Evolutionary conservation across 2,888 invertebrate genomes (phyloP).

Genomic region (Tetheella fluctuosa): DNA sequence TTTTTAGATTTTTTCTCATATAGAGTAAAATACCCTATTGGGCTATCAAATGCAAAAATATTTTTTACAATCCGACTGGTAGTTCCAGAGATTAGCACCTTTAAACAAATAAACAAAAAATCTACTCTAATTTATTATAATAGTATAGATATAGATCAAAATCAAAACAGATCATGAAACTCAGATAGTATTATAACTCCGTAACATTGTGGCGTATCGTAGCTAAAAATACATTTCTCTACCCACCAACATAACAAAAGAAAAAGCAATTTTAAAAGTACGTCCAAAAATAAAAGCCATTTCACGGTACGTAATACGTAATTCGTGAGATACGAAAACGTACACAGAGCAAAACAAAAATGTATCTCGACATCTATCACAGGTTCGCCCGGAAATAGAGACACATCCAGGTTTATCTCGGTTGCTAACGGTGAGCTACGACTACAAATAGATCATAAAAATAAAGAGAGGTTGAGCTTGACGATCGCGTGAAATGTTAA

Average conservation of each 20-base stretch:
- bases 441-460: background rate
- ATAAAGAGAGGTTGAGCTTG: background rate
- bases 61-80: no score
- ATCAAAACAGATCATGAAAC: no score
- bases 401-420: background rate
- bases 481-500: no score
- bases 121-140: no score
- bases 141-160: no score
- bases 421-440: background rate
- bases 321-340: background rate
- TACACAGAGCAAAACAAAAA: background rate
- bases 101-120: no score
- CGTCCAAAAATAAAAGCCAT: background rate
- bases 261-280: background rate
- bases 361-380: background rate
- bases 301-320: conserved; percentile 7
- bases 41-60: no score
- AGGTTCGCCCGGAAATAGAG: background rate
- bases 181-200: background rate
- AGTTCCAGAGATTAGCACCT: no score
- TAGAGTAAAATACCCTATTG: no score
- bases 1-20: no score
- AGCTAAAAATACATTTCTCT: background rate
- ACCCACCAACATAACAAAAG: background rate
- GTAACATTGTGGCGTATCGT: background rate